Evolutionary conservation across 2,797 vertebrate genomes (phyloP).

Genomic region (Sorex maritimensis): DNA sequence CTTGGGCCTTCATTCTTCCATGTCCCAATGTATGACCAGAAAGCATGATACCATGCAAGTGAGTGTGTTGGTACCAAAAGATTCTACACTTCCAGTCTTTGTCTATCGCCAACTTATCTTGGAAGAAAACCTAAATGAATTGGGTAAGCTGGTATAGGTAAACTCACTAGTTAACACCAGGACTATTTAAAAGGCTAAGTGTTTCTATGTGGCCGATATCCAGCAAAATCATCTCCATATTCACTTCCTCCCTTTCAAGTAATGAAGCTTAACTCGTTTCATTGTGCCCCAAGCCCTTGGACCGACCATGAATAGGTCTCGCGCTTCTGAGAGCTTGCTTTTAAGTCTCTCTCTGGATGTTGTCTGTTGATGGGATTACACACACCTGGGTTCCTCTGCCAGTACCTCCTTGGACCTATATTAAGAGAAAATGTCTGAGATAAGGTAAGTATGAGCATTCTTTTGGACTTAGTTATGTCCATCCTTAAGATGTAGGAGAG

Average conservation of each 20-base stretch:
- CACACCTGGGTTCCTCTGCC: too few species aligned
- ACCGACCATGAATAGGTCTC: too few species aligned
- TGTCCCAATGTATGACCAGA: not conserved
- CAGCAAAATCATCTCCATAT: not conserved
- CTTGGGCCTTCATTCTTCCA: not conserved
- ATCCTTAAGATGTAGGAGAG: conserved; percentile 7
- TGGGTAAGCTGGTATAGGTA: not conserved
- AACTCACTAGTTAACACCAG: not conserved
- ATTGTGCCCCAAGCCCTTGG: not conserved
- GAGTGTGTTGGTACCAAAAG: not conserved
- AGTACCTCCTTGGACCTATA: not conserved
- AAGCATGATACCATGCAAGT: not conserved
- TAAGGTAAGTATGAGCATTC: not conserved
- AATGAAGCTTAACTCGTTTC: not conserved
- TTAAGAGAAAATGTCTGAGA: not conserved
- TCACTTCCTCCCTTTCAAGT: not conserved
- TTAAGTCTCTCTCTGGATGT: too few species aligned
- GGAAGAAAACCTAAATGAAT: not conserved
- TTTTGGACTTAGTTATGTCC: not conserved
- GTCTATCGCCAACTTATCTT: not conserved
- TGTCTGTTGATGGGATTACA: too few species aligned
- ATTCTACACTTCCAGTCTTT: not conserved
- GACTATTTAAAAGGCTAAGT: not conserved
- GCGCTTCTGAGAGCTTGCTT: too few species aligned
- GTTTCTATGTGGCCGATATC: not conserved